Base-by-base conservation (phyloP, 2,797 vertebrate genomes). In the Sitta carolinensis region DNA sequence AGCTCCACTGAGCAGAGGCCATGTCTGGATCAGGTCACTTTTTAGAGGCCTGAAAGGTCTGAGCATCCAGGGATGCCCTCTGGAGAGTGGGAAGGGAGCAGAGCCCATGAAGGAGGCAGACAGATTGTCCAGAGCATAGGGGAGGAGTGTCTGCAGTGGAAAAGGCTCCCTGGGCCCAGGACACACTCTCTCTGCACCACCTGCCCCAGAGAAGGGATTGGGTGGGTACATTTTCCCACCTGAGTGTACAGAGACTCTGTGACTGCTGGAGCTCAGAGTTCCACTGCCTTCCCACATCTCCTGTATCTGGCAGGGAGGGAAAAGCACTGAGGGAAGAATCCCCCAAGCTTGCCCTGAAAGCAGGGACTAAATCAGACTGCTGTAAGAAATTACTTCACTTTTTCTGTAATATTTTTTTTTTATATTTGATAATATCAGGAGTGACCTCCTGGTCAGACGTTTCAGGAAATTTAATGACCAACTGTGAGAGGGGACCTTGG, bases 401-500 rank as follows among this genome's bases (percentile, higher is more conserved):
- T 91, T 81, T 72, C 72, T 57, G 62, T 64, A 81, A 5, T 67
- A 50, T 61, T 84, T 94, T 45, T 45, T 36, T 36, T 91, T 80
- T 0, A 0, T 64, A 47, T 77, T 83, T 87, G 63, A 50, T 90
- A 76, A 50, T 61, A 90, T 64, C 58, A 45, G 54, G 68, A 66
- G 48, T 55, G 76, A 86, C 76, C 73, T 90, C 66, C 64, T 78
- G 69, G 64, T 84, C 82, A 59, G 54, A 81, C 14, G 7, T 78
- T 87, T 88, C 26, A 38, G 66, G 72, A 81, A 72, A 73, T 64
- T 40, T 87, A 90, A 76, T 78, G 84, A 87, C 63, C n/a, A 45
- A 5, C 61, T 77, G 40, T 75, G 84, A 91, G 81, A 66, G 83
- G 77, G 19, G 40, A 55, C 64, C 77, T 94, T 85, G 58, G 38